Evolutionary conservation across 1,140 invertebrate species (phyloP).

Genomic region (Nephila pilipes): DNA sequence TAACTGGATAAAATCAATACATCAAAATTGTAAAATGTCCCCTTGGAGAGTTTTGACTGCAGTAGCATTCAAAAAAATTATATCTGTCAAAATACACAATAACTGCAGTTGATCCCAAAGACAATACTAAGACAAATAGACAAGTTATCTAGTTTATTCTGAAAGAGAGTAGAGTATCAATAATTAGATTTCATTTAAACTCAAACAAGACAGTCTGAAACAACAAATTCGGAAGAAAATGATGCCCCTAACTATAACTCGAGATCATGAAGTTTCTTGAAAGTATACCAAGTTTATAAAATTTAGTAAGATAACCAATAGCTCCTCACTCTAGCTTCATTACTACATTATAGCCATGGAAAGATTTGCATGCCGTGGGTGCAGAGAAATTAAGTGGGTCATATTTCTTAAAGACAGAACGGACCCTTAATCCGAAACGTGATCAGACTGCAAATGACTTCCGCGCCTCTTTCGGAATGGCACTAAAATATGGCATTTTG

Average conservation of each 20-base stretch:
- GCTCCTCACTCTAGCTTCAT: neutral
- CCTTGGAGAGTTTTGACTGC: too few relatives aligned
- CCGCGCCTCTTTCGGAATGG: neutral
- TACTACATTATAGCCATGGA: neutral
- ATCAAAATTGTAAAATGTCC: too few relatives aligned
- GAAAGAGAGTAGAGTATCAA: too few relatives aligned
- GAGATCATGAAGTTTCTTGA: neutral
- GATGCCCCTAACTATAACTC: neutral
- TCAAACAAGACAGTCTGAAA: too few relatives aligned
- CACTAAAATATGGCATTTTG: slow-evolving; percentile 22
- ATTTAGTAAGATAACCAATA: neutral
- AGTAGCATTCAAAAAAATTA: too few relatives aligned
- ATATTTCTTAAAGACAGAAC: slow-evolving; percentile 25
- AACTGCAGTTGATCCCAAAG: too few relatives aligned
- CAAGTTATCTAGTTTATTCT: too few relatives aligned
- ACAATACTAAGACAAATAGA: too few relatives aligned
- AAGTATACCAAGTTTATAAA: neutral
- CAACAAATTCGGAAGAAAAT: neutral
- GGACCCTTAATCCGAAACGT: slow-evolving; percentile 34
- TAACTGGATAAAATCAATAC: too few relatives aligned
- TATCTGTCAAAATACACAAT: too few relatives aligned
- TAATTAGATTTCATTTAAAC: too few relatives aligned
- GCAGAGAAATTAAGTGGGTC: neutral
- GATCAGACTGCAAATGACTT: slow-evolving; percentile 53
- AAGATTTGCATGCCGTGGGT: neutral